Base-by-base conservation (phyloP, 2,113 vertebrate species). In the Amblyopsis rosae region DNA sequence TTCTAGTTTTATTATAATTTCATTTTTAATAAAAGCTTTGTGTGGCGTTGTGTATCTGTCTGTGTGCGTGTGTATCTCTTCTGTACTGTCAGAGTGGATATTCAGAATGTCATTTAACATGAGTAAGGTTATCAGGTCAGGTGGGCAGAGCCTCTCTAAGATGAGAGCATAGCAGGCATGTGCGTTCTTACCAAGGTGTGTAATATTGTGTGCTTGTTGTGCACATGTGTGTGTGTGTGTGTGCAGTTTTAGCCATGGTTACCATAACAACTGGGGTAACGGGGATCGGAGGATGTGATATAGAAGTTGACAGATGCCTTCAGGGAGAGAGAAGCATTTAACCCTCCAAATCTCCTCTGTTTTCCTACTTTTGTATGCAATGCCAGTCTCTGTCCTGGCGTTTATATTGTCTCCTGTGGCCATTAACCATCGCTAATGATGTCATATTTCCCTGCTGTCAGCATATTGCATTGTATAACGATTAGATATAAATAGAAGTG, bases 251-350 rank as follows among this genome's bases (percentile, higher is more conserved):
- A 72, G 53, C 11, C 8, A n/a, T 9, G 46, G 77, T 89, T 67
- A 63, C 83, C 88, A 90, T 88, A 82, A 80, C 81, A 82, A 88
- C 85, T 6, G 45, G 55, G 49, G 54, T 60, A 77, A 65, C 5
- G n/a, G 32, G 53, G 76, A 62, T 58, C 66, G 53, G 53, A 48
- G 61, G 64, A 67, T 45, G 64, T 51, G 69, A 75, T 63, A 67
- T 60, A 54, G 70, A 55, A 81, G 62, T 33, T 32, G 77, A 76
- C 77, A 66, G 62, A 72, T 71, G 62, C 50, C 75, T 71, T 72
- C 48, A 62, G 65, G 69, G 65, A 79, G 49, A 58, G 10, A 17
- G 46, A 67, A 79, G 50, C 51, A 63, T 75, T 79, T 73, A 83
- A 77, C 80, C 65, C 69, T 72, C 72, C 12, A 2, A 77, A 56